Evolutionary conservation across 2,113 vertebrate species (phyloP).

Genomic region (Piliocolobus tephrosceles): DNA sequence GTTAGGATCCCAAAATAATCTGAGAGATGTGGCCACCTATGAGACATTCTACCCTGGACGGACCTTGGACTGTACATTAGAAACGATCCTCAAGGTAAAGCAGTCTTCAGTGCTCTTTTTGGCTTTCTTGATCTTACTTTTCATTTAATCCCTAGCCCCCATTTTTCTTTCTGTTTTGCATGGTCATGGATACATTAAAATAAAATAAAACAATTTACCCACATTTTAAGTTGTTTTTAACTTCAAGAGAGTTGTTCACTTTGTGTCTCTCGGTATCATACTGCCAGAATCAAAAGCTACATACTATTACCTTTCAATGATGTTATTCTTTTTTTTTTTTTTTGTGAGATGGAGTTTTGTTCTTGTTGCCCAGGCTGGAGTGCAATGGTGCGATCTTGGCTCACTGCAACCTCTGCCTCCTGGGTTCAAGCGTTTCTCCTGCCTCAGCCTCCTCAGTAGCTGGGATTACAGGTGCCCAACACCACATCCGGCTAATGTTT

Average conservation of each 20-base stretch:
- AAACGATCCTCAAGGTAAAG: not conserved
- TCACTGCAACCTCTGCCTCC: too few species aligned
- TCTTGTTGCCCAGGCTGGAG: too few species aligned
- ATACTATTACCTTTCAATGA: not conserved
- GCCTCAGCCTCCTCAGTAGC: too few species aligned
- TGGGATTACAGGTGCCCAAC: too few species aligned
- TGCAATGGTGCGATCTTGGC: too few species aligned
- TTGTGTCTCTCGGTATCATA: not conserved
- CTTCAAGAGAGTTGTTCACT: not conserved
- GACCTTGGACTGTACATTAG: not conserved
- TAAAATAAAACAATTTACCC: not conserved
- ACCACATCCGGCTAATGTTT: too few species aligned
- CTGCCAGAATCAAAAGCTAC: not conserved
- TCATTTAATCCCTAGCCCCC: not conserved
- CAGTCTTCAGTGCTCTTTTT: not conserved
- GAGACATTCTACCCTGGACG: not conserved
- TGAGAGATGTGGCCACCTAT: not conserved
- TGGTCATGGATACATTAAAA: not conserved
- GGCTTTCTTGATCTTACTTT: conserved; percentile 9
- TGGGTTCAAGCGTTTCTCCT: too few species aligned
- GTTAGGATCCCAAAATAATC: not conserved
- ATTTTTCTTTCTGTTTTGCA: conserved; percentile 39
- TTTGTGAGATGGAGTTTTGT: too few species aligned
- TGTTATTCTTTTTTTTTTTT: not conserved
- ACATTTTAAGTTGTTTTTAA: not conserved